phyloP scores from a whole-genome alignment of 2,113 vertebrate species.

The Dipodomys ordii region DNA sequence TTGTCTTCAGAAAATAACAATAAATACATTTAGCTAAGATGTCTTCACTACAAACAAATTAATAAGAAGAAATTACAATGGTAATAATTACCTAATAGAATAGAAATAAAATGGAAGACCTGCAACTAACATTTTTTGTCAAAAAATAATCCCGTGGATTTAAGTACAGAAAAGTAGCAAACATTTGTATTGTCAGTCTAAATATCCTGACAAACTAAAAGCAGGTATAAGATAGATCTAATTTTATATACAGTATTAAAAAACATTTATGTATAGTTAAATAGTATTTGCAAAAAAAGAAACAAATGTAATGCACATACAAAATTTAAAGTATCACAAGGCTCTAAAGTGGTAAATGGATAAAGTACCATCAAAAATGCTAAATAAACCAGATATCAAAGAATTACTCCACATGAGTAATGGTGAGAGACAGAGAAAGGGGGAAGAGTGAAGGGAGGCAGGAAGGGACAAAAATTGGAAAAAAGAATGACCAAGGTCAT shows the following conservation, averaged over 20 bases:
- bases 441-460: no score
- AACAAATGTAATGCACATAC: not conserved
- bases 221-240: fast-evolving
- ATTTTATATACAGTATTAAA: not conserved
- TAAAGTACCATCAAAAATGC: not conserved
- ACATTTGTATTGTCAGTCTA: not conserved
- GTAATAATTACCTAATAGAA: not conserved
- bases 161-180: not conserved
- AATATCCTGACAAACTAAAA: not conserved
- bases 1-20: not conserved
- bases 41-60: not conserved
- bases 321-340: not conserved
- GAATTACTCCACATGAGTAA: not conserved
- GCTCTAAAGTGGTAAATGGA: not conserved
- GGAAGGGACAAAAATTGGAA: not conserved
- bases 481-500: not conserved
- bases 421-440: not conserved
- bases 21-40: not conserved
- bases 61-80: not conserved
- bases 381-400: not conserved
- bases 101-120: not conserved
- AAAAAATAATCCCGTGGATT: not conserved
- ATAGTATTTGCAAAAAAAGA: not conserved
- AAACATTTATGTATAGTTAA: not conserved
- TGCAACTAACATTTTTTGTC: not conserved